Conservation (phyloP, 2,888 invertebrate genomes). For the Trachelus troglodyta region DNA sequence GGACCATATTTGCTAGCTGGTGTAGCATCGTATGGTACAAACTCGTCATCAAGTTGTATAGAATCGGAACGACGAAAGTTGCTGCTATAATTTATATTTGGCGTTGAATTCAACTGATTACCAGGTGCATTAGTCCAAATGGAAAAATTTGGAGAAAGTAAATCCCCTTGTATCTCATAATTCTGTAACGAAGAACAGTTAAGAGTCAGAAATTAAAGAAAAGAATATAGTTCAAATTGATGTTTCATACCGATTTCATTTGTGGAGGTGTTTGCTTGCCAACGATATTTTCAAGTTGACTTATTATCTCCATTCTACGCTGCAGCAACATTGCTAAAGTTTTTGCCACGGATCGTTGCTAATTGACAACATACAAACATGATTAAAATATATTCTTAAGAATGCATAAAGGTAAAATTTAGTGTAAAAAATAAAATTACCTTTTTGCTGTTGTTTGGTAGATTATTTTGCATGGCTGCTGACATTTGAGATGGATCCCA, state of each 20-base stretch:
- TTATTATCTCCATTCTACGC: constrained; percentile 73
- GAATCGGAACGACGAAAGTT: constrained; percentile 69
- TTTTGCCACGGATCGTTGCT: constrained; percentile 66
- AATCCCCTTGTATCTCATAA: constrained; percentile 54
- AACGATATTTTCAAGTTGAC: constrained; percentile 73
- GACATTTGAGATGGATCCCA: constrained; percentile 57
- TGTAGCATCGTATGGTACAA: constrained; percentile 76
- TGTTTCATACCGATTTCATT: constrained; percentile 51
- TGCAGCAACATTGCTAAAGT: constrained; percentile 72
- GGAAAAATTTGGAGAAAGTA: constrained; percentile 54
- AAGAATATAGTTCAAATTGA: not conserved
- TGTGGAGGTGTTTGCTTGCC: constrained; percentile 64
- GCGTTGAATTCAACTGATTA: constrained; percentile 45
- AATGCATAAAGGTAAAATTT: not conserved
- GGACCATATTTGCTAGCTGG: constrained; percentile 77
- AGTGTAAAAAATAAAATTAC: constrained; percentile 13
- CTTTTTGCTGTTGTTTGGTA: constrained; percentile 52
- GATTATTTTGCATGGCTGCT: constrained; percentile 47
- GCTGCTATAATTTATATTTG: constrained; percentile 54
- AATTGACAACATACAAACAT: constrained; percentile 24
- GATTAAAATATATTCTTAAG: not conserved
- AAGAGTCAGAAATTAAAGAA: not conserved
- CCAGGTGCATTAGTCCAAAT: constrained; percentile 59
- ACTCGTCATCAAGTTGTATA: constrained; percentile 73
- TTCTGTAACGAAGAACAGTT: constrained; percentile 29